phyloP scores from a whole-genome alignment of 2,888 invertebrate genomes.

The Ectemnius continuus region DNA sequence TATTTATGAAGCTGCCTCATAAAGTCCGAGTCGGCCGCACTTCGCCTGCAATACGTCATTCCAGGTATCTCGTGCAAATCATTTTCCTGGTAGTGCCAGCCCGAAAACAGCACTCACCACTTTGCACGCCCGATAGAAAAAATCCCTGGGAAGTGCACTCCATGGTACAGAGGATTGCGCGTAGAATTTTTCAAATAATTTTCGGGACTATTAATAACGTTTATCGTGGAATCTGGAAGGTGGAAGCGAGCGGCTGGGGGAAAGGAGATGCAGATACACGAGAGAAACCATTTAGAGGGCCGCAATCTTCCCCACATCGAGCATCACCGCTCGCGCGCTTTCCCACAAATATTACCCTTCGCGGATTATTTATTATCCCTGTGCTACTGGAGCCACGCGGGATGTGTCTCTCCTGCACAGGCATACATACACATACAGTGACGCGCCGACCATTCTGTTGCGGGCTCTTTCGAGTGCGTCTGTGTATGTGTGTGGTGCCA shows the following conservation, averaged over 20 bases:
- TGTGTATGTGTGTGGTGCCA: constrained; percentile 11
- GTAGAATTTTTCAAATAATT: too few species aligned
- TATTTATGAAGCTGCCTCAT: constrained; percentile 46
- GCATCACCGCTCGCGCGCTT: constrained; percentile 42
- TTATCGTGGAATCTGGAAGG: neutral
- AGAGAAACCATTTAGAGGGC: constrained; percentile 52
- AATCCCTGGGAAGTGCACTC: too few species aligned
- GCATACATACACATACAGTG: constrained; percentile 6
- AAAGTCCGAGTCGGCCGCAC: constrained; percentile 42
- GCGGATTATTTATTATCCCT: constrained; percentile 72
- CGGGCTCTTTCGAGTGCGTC: neutral
- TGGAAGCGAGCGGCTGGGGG: constrained; percentile 1
- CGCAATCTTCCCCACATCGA: constrained; percentile 27
- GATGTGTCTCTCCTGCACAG: constrained; percentile 30
- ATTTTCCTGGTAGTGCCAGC: constrained; percentile 27
- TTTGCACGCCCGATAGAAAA: too few species aligned
- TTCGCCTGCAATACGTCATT: constrained; percentile 44
- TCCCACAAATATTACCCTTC: constrained; percentile 66
- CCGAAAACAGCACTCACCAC: too few species aligned
- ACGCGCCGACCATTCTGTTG: constrained; percentile 9
- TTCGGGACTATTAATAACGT: too few species aligned
- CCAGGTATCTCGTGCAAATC: constrained; percentile 47
- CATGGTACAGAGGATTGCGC: too few species aligned
- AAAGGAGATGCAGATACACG: constrained; percentile 53
- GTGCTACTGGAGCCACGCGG: constrained; percentile 33